Conservation (phyloP, 2,113 vertebrate genomes). For the Noturus placidus region DNA sequence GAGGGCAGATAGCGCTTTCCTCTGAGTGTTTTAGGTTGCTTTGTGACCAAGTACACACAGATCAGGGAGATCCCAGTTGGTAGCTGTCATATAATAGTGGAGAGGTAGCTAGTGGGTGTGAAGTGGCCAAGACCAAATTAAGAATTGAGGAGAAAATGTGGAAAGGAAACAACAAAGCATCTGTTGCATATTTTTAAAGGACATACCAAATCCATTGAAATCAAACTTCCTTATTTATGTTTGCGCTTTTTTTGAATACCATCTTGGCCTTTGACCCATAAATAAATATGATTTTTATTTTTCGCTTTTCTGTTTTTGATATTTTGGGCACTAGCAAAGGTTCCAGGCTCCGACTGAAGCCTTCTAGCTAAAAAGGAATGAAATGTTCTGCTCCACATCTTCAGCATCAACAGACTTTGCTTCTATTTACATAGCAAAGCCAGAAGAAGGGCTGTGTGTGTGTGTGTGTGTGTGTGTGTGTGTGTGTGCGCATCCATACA, state of each 20-base stretch:
- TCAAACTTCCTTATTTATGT: background rate
- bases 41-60: background rate
- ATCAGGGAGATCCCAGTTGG: background rate
- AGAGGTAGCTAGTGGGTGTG: background rate
- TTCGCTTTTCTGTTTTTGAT: background rate
- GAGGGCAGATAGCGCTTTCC: background rate
- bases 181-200: background rate
- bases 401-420: slow-evolving; percentile 33
- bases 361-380: slow-evolving; percentile 32
- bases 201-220: background rate
- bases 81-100: background rate
- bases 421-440: slow-evolving; percentile 45
- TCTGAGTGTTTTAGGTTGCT: background rate
- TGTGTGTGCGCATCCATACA: slow-evolving; percentile 18
- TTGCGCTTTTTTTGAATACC: background rate
- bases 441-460: slow-evolving; percentile 16
- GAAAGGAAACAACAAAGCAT: background rate
- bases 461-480: background rate
- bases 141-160: background rate
- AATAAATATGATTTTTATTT: slow-evolving; percentile 8
- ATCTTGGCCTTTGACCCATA: background rate
- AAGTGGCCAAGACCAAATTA: background rate
- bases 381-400: slow-evolving; percentile 36
- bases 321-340: background rate
- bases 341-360: background rate